phyloP scores from a whole-genome alignment of 2,888 invertebrate species.

The Phortica okadai region DNA sequence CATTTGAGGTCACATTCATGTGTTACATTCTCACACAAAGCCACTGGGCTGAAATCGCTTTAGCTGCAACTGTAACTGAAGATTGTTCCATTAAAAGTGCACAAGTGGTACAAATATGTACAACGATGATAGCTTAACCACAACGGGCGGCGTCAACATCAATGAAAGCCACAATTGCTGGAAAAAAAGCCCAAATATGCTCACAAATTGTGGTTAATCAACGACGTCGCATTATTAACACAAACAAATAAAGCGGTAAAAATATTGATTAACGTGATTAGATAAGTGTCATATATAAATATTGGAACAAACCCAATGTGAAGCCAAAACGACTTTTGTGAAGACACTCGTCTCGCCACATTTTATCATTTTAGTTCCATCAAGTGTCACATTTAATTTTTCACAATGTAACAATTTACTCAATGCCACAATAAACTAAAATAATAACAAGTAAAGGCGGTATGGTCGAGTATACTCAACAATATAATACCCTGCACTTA shows the following conservation, averaged over 20 bases:
- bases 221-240: neutral
- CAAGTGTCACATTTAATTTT: conserved; percentile 18
- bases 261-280: conserved; percentile 27
- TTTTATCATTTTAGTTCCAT: neutral
- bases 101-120: neutral
- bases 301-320: neutral
- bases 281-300: conserved; percentile 30
- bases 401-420: conserved; percentile 14
- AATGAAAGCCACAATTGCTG: neutral
- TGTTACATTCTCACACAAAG: neutral
- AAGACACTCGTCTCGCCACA: neutral
- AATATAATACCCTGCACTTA: no score
- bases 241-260: neutral
- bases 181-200: conserved; percentile 1
- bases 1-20: neutral
- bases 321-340: conserved; percentile 33
- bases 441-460: neutral
- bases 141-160: neutral
- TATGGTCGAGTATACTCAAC: no score
- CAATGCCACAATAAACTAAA: conserved; percentile 23
- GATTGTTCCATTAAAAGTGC: neutral
- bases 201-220: neutral
- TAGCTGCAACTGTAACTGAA: neutral
- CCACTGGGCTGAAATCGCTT: neutral
- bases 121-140: neutral